These are phyloP conservation scores for Acanthurus tractus DNA, from an alignment of 2,797 vertebrate genomes.

Conservation along the genomic window DNA sequence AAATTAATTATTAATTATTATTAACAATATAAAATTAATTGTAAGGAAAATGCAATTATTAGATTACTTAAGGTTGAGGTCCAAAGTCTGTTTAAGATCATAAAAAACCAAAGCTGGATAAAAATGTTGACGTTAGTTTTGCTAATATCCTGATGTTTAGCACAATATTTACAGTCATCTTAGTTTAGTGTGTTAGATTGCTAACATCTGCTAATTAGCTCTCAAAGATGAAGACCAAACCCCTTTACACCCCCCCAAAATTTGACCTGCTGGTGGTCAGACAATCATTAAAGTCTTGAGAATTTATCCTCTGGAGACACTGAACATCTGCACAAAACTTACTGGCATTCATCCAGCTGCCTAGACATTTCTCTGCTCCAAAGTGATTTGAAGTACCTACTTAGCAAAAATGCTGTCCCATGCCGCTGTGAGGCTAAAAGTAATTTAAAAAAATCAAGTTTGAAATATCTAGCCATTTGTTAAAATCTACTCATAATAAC, in stretches of 20 bases:
- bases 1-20: too few species aligned
- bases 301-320: not conserved
- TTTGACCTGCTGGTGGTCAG: not conserved
- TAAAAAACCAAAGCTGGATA: too few species aligned
- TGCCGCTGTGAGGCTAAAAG: not conserved
- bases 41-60: too few species aligned
- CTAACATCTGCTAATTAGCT: too few species aligned
- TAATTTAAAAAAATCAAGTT: not conserved
- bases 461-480: not conserved
- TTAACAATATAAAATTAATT: too few species aligned
- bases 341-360: not conserved
- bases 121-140: too few species aligned
- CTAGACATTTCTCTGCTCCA: not conserved
- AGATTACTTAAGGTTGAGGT: too few species aligned
- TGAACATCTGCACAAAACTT: not conserved
- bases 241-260: not conserved
- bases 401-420: not conserved
- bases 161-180: too few species aligned
- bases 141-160: too few species aligned
- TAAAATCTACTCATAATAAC: not conserved
- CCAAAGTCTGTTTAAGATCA: too few species aligned
- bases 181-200: too few species aligned
- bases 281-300: not conserved
- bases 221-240: too few species aligned
- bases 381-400: not conserved